Percentiles rank a stretch among this genome's conserved stretches.
phyloP scores from a whole-genome alignment of 2,888 invertebrate species.

The Tinea pellionella region DNA sequence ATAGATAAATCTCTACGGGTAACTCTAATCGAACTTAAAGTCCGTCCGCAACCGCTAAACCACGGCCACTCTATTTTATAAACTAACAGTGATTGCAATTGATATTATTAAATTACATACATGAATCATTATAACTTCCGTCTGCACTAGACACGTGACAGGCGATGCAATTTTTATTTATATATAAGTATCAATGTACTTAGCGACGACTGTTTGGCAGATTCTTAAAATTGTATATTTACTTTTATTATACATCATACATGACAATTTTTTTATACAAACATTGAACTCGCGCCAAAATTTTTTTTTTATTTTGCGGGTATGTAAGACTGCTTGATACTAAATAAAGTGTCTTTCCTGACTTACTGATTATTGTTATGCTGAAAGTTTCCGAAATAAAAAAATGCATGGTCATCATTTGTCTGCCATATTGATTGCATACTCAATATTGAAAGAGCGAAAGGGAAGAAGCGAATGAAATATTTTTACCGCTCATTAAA shows the following conservation, averaged over 20 bases:
- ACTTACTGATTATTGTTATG: neutral
- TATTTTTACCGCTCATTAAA: too few relatives aligned
- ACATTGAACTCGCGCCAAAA: neutral
- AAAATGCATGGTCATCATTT: neutral
- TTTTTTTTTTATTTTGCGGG: neutral
- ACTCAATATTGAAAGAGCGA: too few relatives aligned
- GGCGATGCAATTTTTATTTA: neutral
- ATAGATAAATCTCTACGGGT: too few relatives aligned
- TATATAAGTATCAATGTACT: too few relatives aligned
- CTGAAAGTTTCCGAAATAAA: neutral
- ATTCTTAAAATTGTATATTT: neutral
- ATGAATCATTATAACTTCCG: neutral
- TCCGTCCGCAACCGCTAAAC: too few relatives aligned
- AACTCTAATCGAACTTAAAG: too few relatives aligned
- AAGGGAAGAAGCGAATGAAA: too few relatives aligned
- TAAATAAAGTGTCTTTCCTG: neutral
- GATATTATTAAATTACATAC: conserved; percentile 3
- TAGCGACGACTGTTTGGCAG: too few relatives aligned
- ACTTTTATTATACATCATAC: neutral
- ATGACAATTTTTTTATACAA: neutral
- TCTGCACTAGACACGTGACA: neutral
- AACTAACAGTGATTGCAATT: neutral
- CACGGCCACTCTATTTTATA: too few relatives aligned
- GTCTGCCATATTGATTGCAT: neutral
- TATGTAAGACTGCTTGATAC: neutral